Conservation (phyloP, 1,140 invertebrate species). For the Saxidomus purpurata region DNA sequence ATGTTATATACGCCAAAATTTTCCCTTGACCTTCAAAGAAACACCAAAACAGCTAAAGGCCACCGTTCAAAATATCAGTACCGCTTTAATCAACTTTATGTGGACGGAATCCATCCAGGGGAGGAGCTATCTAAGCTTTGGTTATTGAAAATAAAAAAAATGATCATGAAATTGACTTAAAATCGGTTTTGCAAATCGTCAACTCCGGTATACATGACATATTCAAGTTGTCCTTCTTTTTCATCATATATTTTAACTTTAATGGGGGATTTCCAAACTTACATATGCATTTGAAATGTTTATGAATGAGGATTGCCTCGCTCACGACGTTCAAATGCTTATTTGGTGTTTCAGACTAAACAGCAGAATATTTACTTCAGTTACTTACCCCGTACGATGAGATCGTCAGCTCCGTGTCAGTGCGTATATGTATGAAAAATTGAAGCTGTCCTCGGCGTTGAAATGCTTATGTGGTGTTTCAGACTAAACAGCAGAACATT, state of each 20-base stretch:
- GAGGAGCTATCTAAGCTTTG: neutral
- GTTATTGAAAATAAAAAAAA: neutral
- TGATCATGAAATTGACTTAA: neutral
- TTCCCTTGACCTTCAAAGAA: neutral
- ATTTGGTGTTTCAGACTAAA: neutral
- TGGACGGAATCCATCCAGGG: neutral
- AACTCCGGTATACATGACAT: neutral
- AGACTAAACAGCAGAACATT: no score
- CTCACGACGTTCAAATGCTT: no score
- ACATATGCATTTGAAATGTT: neutral
- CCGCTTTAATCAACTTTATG: neutral
- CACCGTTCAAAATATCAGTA: neutral
- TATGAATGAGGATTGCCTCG: conserved; percentile 13
- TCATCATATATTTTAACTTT: no score
- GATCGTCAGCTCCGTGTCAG: no score
- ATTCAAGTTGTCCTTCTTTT: neutral
- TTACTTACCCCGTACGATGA: no score
- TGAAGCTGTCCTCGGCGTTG: no score
- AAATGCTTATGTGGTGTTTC: no score
- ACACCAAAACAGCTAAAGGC: neutral
- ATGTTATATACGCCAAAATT: neutral
- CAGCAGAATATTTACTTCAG: neutral
- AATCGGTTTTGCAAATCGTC: neutral
- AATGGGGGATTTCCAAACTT: neutral
- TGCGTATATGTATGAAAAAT: no score